These are phyloP conservation scores for Ceratotherium simum DNA, from an alignment of 2,113 vertebrate species.

Conservation along the genomic window DNA sequence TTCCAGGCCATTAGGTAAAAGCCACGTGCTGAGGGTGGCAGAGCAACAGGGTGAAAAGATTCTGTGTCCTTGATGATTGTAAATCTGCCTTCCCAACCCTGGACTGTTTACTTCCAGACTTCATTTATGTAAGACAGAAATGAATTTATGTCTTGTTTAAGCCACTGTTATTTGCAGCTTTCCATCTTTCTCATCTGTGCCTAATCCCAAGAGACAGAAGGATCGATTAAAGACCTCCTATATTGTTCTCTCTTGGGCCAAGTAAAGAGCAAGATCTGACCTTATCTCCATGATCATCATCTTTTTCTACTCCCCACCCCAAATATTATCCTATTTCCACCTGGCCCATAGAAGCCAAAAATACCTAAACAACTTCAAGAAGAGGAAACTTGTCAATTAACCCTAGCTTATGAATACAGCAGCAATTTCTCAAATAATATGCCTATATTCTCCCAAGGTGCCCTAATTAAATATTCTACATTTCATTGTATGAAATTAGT, in stretches of 20 bases:
- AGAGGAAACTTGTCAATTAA: slow-evolving; percentile 12
- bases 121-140: slow-evolving; percentile 5
- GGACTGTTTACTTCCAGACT: neutral
- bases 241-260: slow-evolving; percentile 8
- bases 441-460: neutral
- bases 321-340: slow-evolving; percentile 16
- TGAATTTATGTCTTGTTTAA: slow-evolving; percentile 29
- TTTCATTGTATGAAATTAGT: slow-evolving; percentile 42
- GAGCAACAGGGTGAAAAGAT: neutral
- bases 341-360: neutral
- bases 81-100: neutral
- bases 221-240: neutral
- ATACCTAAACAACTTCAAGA: neutral
- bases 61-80: neutral
- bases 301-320: neutral
- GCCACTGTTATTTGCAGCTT: neutral
- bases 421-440: slow-evolving; percentile 34
- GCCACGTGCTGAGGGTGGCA: neutral
- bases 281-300: neutral
- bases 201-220: neutral
- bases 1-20: neutral
- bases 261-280: slow-evolving; percentile 16
- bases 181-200: slow-evolving; percentile 26
- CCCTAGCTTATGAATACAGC: neutral
- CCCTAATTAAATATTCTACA: slow-evolving; percentile 28